Conservation (phyloP, 1,140 invertebrate genomes). For the Hestina assimilis region DNA sequence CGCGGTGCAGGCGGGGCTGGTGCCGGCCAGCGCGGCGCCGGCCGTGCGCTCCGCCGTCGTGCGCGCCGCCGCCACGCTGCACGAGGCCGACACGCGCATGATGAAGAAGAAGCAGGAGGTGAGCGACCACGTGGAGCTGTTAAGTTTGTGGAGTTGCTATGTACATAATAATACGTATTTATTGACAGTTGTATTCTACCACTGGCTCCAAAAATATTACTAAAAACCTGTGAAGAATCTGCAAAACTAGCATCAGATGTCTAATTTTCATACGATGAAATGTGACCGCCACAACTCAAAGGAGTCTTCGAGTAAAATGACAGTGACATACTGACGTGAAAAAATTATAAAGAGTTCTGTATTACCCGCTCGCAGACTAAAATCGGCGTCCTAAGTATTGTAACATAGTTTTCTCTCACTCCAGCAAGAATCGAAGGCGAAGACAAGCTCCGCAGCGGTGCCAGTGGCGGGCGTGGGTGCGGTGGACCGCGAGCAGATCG, state of each 20-base stretch:
- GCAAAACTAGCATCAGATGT: too few species aligned
- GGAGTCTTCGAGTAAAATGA: too few species aligned
- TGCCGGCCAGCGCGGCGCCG: conserved; percentile 81
- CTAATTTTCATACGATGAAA: too few species aligned
- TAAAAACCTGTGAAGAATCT: too few species aligned
- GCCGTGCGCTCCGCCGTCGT: conserved; percentile 80
- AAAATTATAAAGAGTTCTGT: too few species aligned
- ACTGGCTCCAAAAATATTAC: too few species aligned
- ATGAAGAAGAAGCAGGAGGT: conserved; percentile 4
- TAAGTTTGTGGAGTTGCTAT: too few species aligned
- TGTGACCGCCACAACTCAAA: too few species aligned
- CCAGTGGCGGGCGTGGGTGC: conserved; percentile 83
- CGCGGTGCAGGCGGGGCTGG: conserved; percentile 86
- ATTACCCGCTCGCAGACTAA: not conserved
- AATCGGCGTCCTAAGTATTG: not conserved
- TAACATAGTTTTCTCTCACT: not conserved
- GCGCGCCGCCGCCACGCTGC: conserved; percentile 83
- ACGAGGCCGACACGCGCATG: conserved; percentile 74
- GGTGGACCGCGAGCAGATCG: conserved; percentile 85
- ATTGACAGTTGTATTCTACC: too few species aligned
- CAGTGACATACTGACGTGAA: too few species aligned
- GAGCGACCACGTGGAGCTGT: too few species aligned
- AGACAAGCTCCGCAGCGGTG: conserved; percentile 21
- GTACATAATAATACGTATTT: too few species aligned
- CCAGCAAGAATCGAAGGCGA: conserved; percentile 7